Evolutionary conservation across 2,113 vertebrate genomes (phyloP).

Genomic region (Etheostoma cragini): DNA sequence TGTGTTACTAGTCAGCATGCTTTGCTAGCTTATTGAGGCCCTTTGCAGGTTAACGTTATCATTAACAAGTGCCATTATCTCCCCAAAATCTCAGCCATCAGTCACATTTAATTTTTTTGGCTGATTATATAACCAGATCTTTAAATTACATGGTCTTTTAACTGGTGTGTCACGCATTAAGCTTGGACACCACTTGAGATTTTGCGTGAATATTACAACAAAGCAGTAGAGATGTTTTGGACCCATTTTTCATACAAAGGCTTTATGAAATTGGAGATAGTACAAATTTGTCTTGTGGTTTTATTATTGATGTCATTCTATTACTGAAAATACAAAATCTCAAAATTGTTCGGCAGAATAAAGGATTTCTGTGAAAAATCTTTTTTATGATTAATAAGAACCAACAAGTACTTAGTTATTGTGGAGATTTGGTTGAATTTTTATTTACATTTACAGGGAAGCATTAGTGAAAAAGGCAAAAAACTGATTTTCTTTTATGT

Average conservation of each 20-base stretch:
- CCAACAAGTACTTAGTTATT: neutral
- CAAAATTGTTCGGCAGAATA: neutral
- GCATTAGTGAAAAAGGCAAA: too few relatives aligned
- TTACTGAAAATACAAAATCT: neutral
- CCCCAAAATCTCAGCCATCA: neutral
- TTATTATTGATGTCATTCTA: neutral
- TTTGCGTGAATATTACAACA: neutral
- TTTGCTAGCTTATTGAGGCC: neutral
- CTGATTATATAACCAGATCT: neutral
- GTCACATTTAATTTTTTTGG: neutral
- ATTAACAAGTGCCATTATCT: too few relatives aligned
- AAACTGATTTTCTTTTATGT: neutral
- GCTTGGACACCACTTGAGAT: neutral
- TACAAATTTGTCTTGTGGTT: neutral
- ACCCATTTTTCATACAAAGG: neutral
- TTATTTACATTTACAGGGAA: slow-evolving; percentile 22
- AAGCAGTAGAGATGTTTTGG: neutral
- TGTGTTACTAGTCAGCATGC: slow-evolving; percentile 13
- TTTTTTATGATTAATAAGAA: too few relatives aligned
- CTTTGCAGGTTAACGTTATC: neutral
- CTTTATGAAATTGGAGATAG: neutral
- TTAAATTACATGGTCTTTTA: neutral
- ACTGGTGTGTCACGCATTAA: neutral
- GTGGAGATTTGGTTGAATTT: neutral
- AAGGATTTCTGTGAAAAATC: neutral